Conservation (phyloP, 1,140 invertebrate genomes). For the Bombus ignitus region DNA sequence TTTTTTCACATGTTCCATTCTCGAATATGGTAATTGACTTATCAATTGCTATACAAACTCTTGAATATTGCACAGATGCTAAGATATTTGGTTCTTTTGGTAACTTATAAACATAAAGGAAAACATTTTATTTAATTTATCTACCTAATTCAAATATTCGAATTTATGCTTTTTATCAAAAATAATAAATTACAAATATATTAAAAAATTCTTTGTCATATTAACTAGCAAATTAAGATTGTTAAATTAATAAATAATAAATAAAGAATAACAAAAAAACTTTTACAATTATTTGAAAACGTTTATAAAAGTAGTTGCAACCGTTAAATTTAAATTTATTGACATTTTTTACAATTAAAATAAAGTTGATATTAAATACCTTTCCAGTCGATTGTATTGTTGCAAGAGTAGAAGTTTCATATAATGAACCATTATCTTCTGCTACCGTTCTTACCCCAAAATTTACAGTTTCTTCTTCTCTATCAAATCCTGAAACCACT, state of each 20-base stretch:
- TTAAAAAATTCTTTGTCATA: neutral
- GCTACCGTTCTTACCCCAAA: slow-evolving; percentile 77
- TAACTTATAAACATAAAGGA: slow-evolving; percentile 57
- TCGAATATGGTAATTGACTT: slow-evolving; percentile 77
- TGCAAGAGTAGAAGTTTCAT: slow-evolving; percentile 78
- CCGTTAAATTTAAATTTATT: neutral
- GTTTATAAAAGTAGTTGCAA: neutral
- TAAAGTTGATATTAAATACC: slow-evolving; percentile 45
- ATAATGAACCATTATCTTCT: slow-evolving; percentile 76
- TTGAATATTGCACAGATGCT: slow-evolving; percentile 70
- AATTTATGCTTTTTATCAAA: neutral
- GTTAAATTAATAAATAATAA: neutral
- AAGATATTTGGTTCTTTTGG: slow-evolving; percentile 60
- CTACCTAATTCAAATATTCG: neutral
- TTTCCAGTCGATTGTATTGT: slow-evolving; percentile 71
- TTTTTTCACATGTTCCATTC: slow-evolving; percentile 70
- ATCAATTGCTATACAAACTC: slow-evolving; percentile 72
- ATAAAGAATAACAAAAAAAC: neutral
- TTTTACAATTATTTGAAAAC: no score
- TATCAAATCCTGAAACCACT: slow-evolving; percentile 74
- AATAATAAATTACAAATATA: neutral
- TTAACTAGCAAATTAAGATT: neutral
- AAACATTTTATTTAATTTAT: neutral
- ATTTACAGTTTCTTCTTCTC: slow-evolving; percentile 80
- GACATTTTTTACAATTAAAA: neutral